Evolutionary conservation across 2,888 invertebrate species (phyloP), one percentile per base, ranked within the genome.

Genomic region (Laothoe populi): DNA sequence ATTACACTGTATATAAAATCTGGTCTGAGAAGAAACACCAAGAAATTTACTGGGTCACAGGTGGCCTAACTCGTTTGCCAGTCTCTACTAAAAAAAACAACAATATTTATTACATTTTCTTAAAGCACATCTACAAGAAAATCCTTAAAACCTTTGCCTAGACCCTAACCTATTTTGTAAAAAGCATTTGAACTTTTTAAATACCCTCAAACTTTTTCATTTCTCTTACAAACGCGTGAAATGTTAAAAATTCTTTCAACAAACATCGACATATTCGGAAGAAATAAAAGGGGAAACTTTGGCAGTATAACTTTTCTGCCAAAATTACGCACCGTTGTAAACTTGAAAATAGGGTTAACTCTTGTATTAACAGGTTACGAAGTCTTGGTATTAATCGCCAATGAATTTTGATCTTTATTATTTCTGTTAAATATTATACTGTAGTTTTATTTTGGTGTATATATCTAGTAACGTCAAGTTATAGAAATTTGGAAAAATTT

Each of bases 241-340:
- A 23, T 46, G 19, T 46, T 46, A 23, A 1, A 23, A 46, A 23
- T 46, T 46, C 46, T 21, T 46, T 11, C 19, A 21, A 45, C 21
- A 46, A 46, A 0, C 46, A 21, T 13, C 46, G 8, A 45, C 2
- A 45, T 23, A 24, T 13, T 46, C 23, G 4, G 23, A 10, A 7
- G 13, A 46, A 46, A 46, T 46, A 46, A 46, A 46, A 46, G 11
- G 23, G 23, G 23, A 46, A 46, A 23, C 23, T 45, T 46, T 46
- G 40, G 1, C 40, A 1, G 46, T 23, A 23, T 13, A 46, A 13
- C 23, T 46, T 46, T 46, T 46, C 46, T 46, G 7, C 10, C 19
- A 21, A 45, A 45, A 19, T 16, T 45, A 23, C 46, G 4, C 21
- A 21, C 11, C 23, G 2, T 46, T 19, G 23, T 2, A n/a, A n/a